These are phyloP conservation scores for Rhodophaea formosa DNA, from an alignment of 2,888 invertebrate genomes.

Conservation along the genomic window DNA sequence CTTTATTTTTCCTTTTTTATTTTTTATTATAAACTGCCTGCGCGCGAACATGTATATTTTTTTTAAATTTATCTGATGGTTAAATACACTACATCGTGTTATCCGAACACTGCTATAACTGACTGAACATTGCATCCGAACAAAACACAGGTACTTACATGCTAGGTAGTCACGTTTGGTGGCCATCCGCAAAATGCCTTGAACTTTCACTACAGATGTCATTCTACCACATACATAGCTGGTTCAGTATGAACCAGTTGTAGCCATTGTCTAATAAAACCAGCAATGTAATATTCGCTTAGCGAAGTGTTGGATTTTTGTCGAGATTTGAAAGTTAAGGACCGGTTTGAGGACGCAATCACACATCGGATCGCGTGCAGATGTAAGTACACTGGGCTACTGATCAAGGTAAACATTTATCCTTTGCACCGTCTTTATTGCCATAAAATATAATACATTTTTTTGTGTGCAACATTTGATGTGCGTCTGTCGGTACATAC, in stretches of 20 bases:
- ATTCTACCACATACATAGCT: not conserved
- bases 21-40: no score
- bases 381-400: not conserved
- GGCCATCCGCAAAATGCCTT: not conserved
- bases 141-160: not conserved
- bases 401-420: not conserved
- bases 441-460: no score
- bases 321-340: not conserved
- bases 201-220: not conserved
- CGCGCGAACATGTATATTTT: not conserved
- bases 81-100: not conserved
- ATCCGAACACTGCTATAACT: not conserved
- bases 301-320: not conserved
- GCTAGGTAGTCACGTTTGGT: not conserved
- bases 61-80: not conserved
- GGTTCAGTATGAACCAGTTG: not conserved
- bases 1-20: not conserved
- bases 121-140: no score
- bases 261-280: not conserved
- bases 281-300: not conserved
- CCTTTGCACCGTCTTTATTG: no score
- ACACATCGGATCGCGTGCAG: not conserved
- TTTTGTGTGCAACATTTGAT: no score
- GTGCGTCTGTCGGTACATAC: no score
- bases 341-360: not conserved